phyloP scores from a whole-genome alignment of 2,113 vertebrate species.

The Sander lucioperca region DNA sequence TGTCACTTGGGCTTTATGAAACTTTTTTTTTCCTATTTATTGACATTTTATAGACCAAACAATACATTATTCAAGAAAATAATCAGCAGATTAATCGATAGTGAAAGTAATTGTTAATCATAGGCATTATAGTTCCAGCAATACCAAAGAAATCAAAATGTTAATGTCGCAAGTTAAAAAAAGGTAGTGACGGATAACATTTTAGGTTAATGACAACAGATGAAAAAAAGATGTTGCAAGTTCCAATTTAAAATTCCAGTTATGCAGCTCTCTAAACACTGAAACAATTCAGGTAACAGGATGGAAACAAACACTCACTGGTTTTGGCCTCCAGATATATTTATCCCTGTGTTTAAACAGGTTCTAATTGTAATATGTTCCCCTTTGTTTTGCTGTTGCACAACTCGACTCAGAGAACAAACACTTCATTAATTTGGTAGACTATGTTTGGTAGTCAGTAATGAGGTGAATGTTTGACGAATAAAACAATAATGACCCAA shows the following conservation, averaged over 20 bases:
- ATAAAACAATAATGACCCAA: constrained; percentile 64
- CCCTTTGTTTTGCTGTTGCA: constrained; percentile 53
- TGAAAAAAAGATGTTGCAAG: neutral
- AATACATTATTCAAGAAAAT: neutral
- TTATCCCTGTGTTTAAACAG: constrained; percentile 60
- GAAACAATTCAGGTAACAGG: constrained; percentile 40
- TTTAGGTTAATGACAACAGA: neutral
- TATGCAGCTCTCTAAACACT: constrained; percentile 28
- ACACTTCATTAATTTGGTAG: constrained; percentile 64
- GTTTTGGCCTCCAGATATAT: constrained; percentile 45
- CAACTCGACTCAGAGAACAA: constrained; percentile 34
- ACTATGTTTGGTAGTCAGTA: constrained; percentile 60
- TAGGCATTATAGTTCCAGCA: neutral
- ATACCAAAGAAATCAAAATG: neutral
- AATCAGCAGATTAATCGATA: neutral
- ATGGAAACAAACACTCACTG: constrained; percentile 55
- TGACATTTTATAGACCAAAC: neutral
- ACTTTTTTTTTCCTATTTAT: neutral
- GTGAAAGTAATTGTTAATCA: too few species aligned
- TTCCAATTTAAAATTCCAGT: constrained; percentile 43
- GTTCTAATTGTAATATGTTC: constrained; percentile 61
- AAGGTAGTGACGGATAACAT: neutral
- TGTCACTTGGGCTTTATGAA: neutral
- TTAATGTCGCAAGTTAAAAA: neutral
- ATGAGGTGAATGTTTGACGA: constrained; percentile 79